Evolutionary conservation across 2,797 vertebrate genomes (phyloP).

Genomic region (Orestias chungarensis): DNA sequence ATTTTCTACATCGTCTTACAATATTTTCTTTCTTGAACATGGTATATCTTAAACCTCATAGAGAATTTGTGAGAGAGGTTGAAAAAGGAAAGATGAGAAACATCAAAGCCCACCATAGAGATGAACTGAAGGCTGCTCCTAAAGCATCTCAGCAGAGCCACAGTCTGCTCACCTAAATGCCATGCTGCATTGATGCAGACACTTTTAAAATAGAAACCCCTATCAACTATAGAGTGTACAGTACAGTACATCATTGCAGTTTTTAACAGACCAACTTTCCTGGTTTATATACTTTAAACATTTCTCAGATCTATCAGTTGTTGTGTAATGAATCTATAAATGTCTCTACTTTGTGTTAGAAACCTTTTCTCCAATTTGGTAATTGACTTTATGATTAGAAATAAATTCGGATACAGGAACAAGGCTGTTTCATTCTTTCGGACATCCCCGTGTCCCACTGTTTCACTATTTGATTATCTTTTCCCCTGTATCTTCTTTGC

Average conservation of each 20-base stretch:
- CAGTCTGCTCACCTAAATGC: background rate
- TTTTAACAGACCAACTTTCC: background rate
- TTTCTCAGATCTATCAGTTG: background rate
- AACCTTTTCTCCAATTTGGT: constrained; percentile 40
- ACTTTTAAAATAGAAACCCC: background rate
- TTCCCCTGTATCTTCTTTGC: constrained; percentile 35
- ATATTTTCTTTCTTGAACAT: background rate
- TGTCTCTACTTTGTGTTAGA: background rate
- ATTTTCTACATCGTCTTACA: too few species aligned
- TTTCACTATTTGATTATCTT: constrained; percentile 47
- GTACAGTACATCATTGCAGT: background rate
- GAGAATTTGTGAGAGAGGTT: background rate
- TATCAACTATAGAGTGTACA: background rate
- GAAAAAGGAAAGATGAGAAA: too few species aligned
- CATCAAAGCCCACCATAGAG: background rate
- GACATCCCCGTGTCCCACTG: constrained; percentile 21
- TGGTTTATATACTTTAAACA: background rate
- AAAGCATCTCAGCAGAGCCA: background rate
- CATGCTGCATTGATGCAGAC: background rate
- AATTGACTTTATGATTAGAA: constrained; percentile 54
- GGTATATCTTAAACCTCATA: background rate
- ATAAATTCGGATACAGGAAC: constrained; percentile 62
- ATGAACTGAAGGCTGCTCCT: background rate
- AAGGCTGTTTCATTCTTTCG: constrained; percentile 46
- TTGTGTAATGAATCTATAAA: background rate